Conservation (phyloP, 2,797 vertebrate species). For the Oceanodroma leucorhoa region DNA sequence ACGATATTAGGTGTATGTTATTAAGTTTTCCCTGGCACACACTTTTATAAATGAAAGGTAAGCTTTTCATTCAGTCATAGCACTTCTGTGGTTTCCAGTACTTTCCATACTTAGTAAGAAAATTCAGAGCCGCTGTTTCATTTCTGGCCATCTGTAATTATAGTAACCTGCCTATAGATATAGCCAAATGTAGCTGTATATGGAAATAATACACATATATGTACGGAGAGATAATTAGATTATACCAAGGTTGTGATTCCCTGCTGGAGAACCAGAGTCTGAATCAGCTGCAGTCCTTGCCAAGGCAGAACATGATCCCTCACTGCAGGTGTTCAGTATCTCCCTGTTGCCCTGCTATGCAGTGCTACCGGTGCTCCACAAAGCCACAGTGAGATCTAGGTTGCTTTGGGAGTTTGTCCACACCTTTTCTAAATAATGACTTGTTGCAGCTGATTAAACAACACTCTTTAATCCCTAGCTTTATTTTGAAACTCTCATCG, state of each 20-base stretch:
- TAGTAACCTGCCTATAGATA: not conserved
- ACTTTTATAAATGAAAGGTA: not conserved
- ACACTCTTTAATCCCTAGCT: constrained; percentile 5
- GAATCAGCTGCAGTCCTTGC: not conserved
- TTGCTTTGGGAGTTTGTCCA: constrained; percentile 34
- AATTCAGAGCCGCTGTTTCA: not conserved
- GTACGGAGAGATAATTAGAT: constrained; percentile 11
- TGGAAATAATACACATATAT: not conserved
- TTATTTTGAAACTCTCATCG: constrained; percentile 14
- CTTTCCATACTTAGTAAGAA: not conserved
- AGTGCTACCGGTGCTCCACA: not conserved
- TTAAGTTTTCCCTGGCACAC: not conserved
- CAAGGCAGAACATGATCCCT: not conserved
- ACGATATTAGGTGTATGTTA: not conserved
- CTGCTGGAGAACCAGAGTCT: not conserved
- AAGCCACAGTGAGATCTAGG: not conserved
- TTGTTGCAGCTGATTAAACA: constrained; percentile 32
- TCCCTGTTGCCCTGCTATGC: not conserved
- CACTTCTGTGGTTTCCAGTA: not conserved
- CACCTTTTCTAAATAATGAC: not conserved
- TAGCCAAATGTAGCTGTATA: not conserved
- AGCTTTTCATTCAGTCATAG: not conserved
- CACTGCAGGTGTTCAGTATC: not conserved
- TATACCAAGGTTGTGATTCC: constrained; percentile 8
- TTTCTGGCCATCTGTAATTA: constrained; percentile 12